Percentiles rank a stretch among this genome's conserved stretches.
Conservation (phyloP, 2,888 invertebrate genomes). For the Eilema depressum region DNA sequence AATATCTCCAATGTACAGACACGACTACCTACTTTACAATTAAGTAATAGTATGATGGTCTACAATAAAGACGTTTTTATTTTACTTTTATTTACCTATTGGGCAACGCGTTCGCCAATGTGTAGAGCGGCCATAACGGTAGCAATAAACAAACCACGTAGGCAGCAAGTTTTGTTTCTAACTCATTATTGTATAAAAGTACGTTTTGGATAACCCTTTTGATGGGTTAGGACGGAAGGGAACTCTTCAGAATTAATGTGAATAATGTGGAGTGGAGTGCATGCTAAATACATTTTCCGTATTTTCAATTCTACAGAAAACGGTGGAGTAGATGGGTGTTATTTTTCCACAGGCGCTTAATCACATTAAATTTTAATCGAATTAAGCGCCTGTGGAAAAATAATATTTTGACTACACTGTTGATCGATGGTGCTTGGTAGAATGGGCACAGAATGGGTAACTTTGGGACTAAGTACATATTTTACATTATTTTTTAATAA, state of each 20-base stretch:
- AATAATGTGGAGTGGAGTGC: neutral
- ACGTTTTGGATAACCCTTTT: constrained; percentile 31
- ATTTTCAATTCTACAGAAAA: neutral
- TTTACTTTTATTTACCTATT: too few relatives aligned
- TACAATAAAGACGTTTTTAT: too few relatives aligned
- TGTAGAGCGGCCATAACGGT: constrained; percentile 25
- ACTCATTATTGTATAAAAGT: constrained; percentile 48
- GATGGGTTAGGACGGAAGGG: constrained; percentile 19
- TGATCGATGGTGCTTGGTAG: too few relatives aligned
- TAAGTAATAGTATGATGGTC: too few relatives aligned
- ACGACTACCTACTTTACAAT: too few relatives aligned
- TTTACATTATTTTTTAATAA: too few relatives aligned
- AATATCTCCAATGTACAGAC: too few relatives aligned
- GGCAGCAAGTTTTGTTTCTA: constrained; percentile 30
- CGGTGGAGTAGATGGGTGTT: neutral
- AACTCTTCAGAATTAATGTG: constrained; percentile 24
- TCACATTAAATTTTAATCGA: neutral
- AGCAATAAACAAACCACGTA: constrained; percentile 49
- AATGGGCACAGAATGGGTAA: too few relatives aligned
- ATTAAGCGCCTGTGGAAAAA: neutral
- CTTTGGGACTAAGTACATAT: too few relatives aligned
- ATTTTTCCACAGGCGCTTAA: too few relatives aligned
- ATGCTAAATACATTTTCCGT: neutral
- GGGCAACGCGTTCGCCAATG: too few relatives aligned
- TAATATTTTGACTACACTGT: neutral